Evolutionary conservation across 1,140 invertebrate genomes (phyloP).

Genomic region (Zophobas atratus): DNA sequence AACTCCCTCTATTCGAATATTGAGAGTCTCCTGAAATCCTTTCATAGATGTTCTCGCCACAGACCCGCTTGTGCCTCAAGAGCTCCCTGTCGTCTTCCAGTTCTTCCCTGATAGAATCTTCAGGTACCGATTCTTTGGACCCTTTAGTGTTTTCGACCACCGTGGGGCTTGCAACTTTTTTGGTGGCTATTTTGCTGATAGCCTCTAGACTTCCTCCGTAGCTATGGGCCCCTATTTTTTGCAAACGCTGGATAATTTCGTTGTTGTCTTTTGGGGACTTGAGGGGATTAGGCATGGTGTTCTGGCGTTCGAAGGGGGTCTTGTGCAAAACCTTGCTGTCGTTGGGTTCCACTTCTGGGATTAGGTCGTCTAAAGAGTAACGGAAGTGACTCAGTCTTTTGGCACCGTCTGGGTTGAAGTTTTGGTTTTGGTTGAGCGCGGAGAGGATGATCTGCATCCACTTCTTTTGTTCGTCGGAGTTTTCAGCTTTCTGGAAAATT

Average conservation of each 20-base stretch:
- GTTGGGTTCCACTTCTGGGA: slow-evolving; percentile 36
- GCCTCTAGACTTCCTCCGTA: slow-evolving; percentile 52
- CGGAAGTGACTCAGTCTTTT: slow-evolving; percentile 64
- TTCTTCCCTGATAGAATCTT: not conserved
- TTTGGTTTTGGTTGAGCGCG: slow-evolving; percentile 64
- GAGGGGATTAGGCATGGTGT: slow-evolving; percentile 52
- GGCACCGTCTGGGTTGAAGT: slow-evolving; percentile 35
- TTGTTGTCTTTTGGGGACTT: not conserved
- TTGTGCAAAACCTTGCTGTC: slow-evolving; percentile 21
- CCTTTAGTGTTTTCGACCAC: slow-evolving; percentile 4
- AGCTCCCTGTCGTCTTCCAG: slow-evolving; percentile 1
- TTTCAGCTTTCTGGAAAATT: slow-evolving; percentile 68
- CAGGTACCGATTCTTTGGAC: not conserved
- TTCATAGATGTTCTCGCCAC: slow-evolving; percentile 49
- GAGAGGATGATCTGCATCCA: slow-evolving; percentile 69
- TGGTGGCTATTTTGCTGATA: slow-evolving; percentile 40
- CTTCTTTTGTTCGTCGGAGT: slow-evolving; percentile 65
- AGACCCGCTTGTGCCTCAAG: not conserved
- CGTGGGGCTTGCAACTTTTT: not conserved
- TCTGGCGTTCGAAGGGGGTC: slow-evolving; percentile 47
- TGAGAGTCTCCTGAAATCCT: slow-evolving; percentile 26
- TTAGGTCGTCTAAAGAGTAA: slow-evolving; percentile 64
- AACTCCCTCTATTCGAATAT: not conserved
- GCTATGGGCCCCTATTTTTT: slow-evolving; percentile 58
- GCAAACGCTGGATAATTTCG: slow-evolving; percentile 57